A percentile compares a stretch with the other conserved stretches of the same genome.
phyloP scores from a whole-genome alignment of 2,888 invertebrate species.

The Rhorus exstirpatorius region DNA sequence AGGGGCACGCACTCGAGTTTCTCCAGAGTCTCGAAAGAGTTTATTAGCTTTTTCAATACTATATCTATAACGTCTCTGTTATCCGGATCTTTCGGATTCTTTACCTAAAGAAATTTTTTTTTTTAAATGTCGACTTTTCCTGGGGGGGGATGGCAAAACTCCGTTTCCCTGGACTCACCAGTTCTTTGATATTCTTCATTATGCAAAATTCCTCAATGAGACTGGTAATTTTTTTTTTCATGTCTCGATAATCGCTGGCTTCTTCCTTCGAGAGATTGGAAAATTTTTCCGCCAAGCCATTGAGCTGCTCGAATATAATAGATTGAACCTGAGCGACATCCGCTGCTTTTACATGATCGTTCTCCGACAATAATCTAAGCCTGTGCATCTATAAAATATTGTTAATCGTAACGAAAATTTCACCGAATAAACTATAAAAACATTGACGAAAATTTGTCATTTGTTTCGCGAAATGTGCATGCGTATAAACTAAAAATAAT shows the following conservation, averaged over 20 bases:
- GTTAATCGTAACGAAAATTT: slow-evolving; percentile 4
- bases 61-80: slow-evolving; percentile 66
- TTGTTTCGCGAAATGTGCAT: no score
- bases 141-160: no score
- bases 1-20: slow-evolving; percentile 79
- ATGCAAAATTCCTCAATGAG: slow-evolving; percentile 79
- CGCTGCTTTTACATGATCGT: slow-evolving; percentile 48
- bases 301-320: slow-evolving; percentile 76
- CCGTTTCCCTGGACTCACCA: slow-evolving; percentile 75
- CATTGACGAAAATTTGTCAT: not conserved
- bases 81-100: not conserved
- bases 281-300: slow-evolving; percentile 78
- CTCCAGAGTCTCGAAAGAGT: slow-evolving; percentile 78
- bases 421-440: not conserved
- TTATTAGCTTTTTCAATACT: slow-evolving; percentile 76
- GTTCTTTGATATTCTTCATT: slow-evolving; percentile 72
- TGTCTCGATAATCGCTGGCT: slow-evolving; percentile 76
- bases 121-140: no score
- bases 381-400: slow-evolving; percentile 76
- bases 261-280: slow-evolving; percentile 77
- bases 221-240: slow-evolving; percentile 77
- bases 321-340: slow-evolving; percentile 73
- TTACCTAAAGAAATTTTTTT: slow-evolving; percentile 28
- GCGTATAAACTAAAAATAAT: no score
- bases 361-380: slow-evolving; percentile 71